These are phyloP conservation scores for Brassicogethes aeneus DNA, from an alignment of 2,888 invertebrate species.

Conservation along the genomic window DNA sequence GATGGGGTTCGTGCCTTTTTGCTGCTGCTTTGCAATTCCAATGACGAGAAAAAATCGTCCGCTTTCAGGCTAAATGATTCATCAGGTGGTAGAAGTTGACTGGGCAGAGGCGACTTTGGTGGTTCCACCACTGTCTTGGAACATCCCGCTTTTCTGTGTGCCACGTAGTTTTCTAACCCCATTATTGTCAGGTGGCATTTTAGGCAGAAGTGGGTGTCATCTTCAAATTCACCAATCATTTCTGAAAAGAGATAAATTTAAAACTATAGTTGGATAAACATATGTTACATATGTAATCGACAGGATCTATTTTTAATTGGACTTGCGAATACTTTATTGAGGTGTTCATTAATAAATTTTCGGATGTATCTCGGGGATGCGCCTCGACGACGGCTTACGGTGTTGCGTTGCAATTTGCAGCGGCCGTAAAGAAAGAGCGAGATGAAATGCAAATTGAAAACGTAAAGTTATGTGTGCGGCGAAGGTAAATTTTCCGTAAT, in stretches of 20 bases:
- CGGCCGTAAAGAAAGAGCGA: no score
- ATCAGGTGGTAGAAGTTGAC: slow-evolving; percentile 36
- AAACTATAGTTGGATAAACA: no score
- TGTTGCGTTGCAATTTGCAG: no score
- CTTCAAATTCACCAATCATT: slow-evolving; percentile 61
- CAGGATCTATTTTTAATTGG: no score
- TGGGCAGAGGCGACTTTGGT: slow-evolving; percentile 31
- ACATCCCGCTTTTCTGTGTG: slow-evolving; percentile 69
- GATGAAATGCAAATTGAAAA: slow-evolving; percentile 19
- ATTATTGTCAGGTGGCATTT: slow-evolving; percentile 75
- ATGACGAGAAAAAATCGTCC: slow-evolving; percentile 78
- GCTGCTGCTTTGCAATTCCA: slow-evolving; percentile 68
- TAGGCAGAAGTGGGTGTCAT: slow-evolving; percentile 81
- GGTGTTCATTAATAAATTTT: no score
- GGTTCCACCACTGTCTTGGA: slow-evolving; percentile 34
- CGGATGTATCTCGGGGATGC: no score
- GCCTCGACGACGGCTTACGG: no score
- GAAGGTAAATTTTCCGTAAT: slow-evolving; percentile 31
- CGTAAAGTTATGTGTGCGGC: slow-evolving; percentile 18
- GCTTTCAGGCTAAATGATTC: slow-evolving; percentile 60
- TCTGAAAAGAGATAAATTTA: no score
- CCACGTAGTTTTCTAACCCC: slow-evolving; percentile 80
- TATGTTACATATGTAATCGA: no score
- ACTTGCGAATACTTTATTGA: no score
- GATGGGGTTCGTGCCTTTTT: slow-evolving; percentile 44